Evolutionary conservation across 2,113 vertebrate species (phyloP).

Genomic region (Aramus guarauna): DNA sequence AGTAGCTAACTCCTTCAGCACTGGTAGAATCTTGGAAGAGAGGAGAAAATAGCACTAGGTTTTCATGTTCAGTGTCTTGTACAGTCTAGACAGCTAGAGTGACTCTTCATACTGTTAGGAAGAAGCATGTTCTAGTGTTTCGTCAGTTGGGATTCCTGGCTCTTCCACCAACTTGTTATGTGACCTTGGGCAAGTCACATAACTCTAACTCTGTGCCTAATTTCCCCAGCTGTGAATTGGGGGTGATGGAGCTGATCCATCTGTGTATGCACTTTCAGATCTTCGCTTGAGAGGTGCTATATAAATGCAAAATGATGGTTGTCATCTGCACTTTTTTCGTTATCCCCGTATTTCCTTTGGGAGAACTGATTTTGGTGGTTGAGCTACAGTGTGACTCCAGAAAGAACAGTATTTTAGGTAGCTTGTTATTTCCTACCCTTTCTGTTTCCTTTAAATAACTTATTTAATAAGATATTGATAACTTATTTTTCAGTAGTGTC

Average conservation of each 20-base stretch:
- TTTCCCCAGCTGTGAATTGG: slow-evolving; percentile 8
- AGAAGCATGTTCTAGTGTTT: background rate
- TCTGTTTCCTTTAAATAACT: background rate
- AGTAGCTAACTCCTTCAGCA: background rate
- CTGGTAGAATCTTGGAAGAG: background rate
- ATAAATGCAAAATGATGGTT: background rate
- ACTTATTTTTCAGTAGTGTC: background rate
- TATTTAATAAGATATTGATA: background rate
- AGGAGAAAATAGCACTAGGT: background rate
- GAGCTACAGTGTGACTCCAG: background rate
- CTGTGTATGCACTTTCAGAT: slow-evolving; percentile 42
- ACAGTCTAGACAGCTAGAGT: background rate
- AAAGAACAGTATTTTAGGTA: slow-evolving; percentile 9
- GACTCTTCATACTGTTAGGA: background rate
- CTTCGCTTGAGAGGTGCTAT: slow-evolving; percentile 44
- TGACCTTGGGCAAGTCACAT: slow-evolving; percentile 47
- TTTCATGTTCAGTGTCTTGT: background rate
- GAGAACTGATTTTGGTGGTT: background rate
- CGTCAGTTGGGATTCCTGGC: background rate
- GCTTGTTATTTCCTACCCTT: background rate
- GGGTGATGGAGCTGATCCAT: slow-evolving; percentile 41
- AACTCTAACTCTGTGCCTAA: slow-evolving; percentile 20
- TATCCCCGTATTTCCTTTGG: background rate
- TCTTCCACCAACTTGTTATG: background rate
- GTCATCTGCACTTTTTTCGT: background rate